Evolutionary conservation across 2,797 vertebrate genomes (phyloP).

Genomic region (Protonibea diacanthus): DNA sequence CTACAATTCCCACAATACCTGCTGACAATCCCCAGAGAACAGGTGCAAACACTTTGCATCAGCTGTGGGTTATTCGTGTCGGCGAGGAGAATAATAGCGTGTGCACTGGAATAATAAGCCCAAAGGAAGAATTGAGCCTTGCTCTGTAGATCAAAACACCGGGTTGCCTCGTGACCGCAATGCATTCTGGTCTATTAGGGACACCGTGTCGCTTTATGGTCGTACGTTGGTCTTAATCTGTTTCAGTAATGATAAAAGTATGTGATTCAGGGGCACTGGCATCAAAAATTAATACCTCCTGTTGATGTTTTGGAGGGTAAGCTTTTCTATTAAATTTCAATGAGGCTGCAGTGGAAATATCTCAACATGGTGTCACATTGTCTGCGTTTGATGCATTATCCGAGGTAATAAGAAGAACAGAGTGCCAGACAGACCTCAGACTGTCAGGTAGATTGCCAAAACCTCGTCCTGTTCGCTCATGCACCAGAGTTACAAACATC

Average conservation of each 20-base stretch:
- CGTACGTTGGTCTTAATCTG: conserved; percentile 26
- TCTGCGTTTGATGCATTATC: conserved; percentile 31
- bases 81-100: conserved; percentile 47
- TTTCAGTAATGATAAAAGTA: conserved; percentile 23
- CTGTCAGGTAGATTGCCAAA: conserved; percentile 19
- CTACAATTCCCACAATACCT: conserved; percentile 64
- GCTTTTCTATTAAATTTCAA: conserved; percentile 36
- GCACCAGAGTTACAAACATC: not conserved
- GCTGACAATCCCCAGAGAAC: conserved; percentile 50
- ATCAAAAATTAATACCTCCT: conserved; percentile 14
- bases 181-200: conserved; percentile 48
- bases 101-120: conserved; percentile 53
- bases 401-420: conserved; percentile 42
- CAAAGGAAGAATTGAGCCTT: conserved; percentile 33
- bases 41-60: conserved; percentile 55
- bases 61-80: conserved; percentile 47
- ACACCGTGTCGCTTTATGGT: conserved; percentile 8
- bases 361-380: conserved; percentile 24
- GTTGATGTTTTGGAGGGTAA: conserved; percentile 16
- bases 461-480: conserved; percentile 27
- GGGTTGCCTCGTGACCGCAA: conserved; percentile 13
- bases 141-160: conserved; percentile 26
- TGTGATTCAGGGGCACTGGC: conserved; percentile 16
- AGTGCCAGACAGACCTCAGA: conserved; percentile 14
- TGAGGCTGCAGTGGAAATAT: conserved; percentile 27